phyloP scores from a whole-genome alignment of 1,140 invertebrate genomes.

The Danaus melanippus region DNA sequence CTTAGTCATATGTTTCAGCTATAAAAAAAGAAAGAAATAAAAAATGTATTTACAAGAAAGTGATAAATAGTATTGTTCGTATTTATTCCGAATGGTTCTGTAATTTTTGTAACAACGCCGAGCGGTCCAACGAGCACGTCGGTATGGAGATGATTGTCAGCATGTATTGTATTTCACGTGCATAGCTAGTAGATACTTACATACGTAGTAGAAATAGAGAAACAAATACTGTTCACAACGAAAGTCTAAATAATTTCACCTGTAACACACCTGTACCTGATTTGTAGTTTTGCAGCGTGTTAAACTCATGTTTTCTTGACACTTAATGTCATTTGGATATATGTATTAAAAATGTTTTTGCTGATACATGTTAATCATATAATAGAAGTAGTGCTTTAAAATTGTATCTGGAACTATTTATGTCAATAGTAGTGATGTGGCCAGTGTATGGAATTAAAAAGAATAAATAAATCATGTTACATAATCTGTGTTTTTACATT shows the following conservation, averaged over 20 bases:
- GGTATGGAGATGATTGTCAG: too few species aligned
- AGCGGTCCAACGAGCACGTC: neutral
- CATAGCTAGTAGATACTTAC: too few species aligned
- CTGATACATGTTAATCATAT: too few species aligned
- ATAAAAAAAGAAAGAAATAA: neutral
- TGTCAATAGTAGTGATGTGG: slow-evolving; percentile 8
- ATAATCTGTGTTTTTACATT: slow-evolving; percentile 1
- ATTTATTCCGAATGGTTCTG: neutral
- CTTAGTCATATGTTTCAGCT: too few species aligned
- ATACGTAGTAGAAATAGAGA: too few species aligned
- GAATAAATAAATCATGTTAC: slow-evolving; percentile 3
- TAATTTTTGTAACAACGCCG: neutral
- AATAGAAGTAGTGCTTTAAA: neutral
- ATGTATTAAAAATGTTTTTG: too few species aligned
- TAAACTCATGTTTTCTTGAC: too few species aligned
- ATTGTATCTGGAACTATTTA: slow-evolving; percentile 3
- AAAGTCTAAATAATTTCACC: neutral
- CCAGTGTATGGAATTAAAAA: slow-evolving; percentile 4
- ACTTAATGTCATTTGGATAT: too few species aligned
- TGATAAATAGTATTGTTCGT: neutral
- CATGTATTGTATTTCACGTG: too few species aligned
- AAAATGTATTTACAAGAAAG: slow-evolving; percentile 8
- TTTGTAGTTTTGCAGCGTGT: slow-evolving; percentile 5
- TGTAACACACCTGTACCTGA: slow-evolving; percentile 14
- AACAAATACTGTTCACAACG: too few species aligned